Percentiles rank a stretch among this genome's conserved stretches.
These are phyloP conservation scores for Auanema sp. DNA, from an alignment of 2,888 invertebrate species.

Conservation along the genomic window DNA sequence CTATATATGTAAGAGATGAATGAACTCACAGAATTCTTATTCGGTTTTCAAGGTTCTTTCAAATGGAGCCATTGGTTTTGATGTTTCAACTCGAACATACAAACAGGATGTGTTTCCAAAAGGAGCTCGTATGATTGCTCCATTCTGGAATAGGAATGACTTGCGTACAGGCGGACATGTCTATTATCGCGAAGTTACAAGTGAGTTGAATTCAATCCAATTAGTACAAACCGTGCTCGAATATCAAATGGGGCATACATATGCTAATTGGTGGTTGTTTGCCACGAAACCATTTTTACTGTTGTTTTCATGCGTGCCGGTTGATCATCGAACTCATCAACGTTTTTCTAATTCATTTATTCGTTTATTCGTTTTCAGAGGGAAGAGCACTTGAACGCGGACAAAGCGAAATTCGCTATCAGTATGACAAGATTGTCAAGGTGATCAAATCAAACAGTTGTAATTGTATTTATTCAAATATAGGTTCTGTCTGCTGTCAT, in stretches of 20 bases:
- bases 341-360: not conserved
- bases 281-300: too few relatives aligned
- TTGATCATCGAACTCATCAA: too few relatives aligned
- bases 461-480: constrained; percentile 1
- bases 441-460: constrained; percentile 30
- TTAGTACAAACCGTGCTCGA: not conserved
- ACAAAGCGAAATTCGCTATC: constrained; percentile 63
- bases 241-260: not conserved
- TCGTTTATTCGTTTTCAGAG: constrained; percentile 28
- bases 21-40: too few relatives aligned
- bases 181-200: constrained; percentile 60
- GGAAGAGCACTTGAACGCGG: constrained; percentile 63
- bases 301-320: too few relatives aligned
- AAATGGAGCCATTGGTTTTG: constrained; percentile 63
- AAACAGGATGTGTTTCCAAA: constrained; percentile 33
- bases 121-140: constrained; percentile 52
- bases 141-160: constrained; percentile 64
- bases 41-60: constrained; percentile 45
- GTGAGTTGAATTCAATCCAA: constrained; percentile 27
- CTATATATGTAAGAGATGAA: constrained; percentile 50
- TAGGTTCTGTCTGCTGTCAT: constrained; percentile 38
- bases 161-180: constrained; percentile 61
- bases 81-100: constrained; percentile 46
- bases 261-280: not conserved
- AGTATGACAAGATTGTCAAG: constrained; percentile 61